phyloP scores from a whole-genome alignment of 2,888 invertebrate genomes.

The Nebria salina region DNA sequence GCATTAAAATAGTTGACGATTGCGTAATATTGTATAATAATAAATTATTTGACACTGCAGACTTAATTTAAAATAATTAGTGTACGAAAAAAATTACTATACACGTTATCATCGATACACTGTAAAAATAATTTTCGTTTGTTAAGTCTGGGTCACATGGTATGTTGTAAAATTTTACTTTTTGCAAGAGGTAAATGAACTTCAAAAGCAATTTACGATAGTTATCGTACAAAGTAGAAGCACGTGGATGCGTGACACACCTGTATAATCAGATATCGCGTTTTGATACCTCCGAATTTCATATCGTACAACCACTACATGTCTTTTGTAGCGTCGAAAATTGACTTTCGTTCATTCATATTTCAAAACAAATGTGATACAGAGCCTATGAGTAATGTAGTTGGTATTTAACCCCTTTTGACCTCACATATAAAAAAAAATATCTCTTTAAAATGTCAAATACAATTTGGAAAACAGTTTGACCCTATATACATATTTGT shows the following conservation, averaged over 20 bases:
- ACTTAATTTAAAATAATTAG: neutral
- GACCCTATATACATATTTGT: neutral
- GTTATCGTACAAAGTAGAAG: constrained; percentile 46
- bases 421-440: neutral
- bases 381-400: neutral
- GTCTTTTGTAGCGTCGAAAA: neutral
- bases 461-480: neutral
- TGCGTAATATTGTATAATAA: neutral
- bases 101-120: constrained; percentile 15
- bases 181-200: constrained; percentile 46
- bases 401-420: neutral
- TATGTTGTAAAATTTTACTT: constrained; percentile 44
- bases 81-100: neutral
- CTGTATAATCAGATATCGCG: constrained; percentile 44
- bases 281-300: constrained; percentile 28
- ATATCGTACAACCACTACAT: neutral
- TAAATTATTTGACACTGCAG: neutral
- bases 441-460: neutral
- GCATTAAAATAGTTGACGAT: neutral
- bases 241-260: constrained; percentile 41
- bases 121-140: constrained; percentile 37
- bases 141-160: constrained; percentile 35
- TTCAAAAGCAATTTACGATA: constrained; percentile 47
- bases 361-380: neutral
- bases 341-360: neutral